phyloP scores from a whole-genome alignment of 2,888 invertebrate genomes.

The Rotaria magnacalcarata region DNA sequence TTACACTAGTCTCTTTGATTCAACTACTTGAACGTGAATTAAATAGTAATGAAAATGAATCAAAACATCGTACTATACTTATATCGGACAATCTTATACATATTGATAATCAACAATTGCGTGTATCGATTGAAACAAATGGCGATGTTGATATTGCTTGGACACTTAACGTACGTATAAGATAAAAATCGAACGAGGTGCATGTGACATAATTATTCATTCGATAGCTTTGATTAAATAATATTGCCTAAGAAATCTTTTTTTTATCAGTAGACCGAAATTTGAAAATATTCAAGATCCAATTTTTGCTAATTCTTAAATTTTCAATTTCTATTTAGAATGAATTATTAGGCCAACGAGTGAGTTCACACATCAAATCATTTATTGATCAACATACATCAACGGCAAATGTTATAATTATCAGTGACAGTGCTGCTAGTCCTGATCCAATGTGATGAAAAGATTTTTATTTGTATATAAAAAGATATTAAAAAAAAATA shows the following conservation, averaged over 20 bases:
- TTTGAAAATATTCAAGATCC: too few species aligned
- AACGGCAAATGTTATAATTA: background rate
- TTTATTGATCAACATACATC: conserved; percentile 20
- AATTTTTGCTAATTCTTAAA: too few species aligned
- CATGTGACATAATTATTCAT: too few species aligned
- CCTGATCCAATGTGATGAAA: background rate
- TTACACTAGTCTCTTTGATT: background rate
- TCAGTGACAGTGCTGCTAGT: conserved; percentile 20
- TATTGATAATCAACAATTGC: background rate
- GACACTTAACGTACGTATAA: background rate
- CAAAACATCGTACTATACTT: background rate
- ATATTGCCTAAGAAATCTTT: too few species aligned
- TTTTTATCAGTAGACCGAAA: too few species aligned
- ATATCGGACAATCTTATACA: background rate
- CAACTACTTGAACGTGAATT: conserved; percentile 4
- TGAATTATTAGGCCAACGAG: conserved; percentile 12
- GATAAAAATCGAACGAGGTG: background rate
- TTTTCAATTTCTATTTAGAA: background rate
- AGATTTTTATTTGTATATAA: background rate
- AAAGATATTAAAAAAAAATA: background rate
- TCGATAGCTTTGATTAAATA: too few species aligned
- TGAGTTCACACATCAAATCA: conserved; percentile 1
- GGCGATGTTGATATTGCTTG: conserved; percentile 7
- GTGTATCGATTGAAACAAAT: background rate
- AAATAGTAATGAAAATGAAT: background rate